Evolutionary conservation across 2,797 vertebrate genomes (phyloP), one percentile per base, ranked within the genome.

Genomic region (Chelmon rostratus): DNA sequence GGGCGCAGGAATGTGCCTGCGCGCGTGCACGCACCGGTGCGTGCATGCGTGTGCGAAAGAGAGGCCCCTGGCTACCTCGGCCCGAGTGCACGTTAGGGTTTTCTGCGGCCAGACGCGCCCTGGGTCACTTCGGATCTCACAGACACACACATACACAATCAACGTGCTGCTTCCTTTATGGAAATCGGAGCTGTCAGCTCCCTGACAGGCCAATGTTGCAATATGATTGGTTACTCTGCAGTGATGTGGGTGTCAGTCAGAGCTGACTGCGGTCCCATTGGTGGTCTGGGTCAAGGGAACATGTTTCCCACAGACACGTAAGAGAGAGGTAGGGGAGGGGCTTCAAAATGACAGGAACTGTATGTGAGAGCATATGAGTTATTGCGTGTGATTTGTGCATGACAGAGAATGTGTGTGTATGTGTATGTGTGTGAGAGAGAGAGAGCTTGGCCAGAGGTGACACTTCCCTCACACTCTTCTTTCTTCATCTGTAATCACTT

Each of bases 161-260:
- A 89, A 77, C 72, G 49, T 52, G 82, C 85, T 42, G 85, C 82
- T 90, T 91, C 89, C 93, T 92, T 94, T 90, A 93, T 89, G 88
- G 90, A 95, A 95, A 95, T 93, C 84, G 89, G 79, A 92, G 79
- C 88, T 95, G 94, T 95, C 95, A 94, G 90, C 85, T 86, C 75
- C 66, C 82, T 89, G 93, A 86, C 88, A 85, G 86, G 79, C 81
- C 61, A 63, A 77, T 47, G 53, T 82, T 87, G 91, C 76, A 23
- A 85, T 83, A 68, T 82, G 90, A 95, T 92, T 93, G 93, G 93
- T 73, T 86, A 88, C 89, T 89, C 87, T 85, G 62, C 68, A 58
- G 75, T 86, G 84, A 88, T 87, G 91, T 89, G 86, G 86, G 84
- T 79, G 91, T 92, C 83, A 80, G 69, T 89, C 85, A 89, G 78